Conservation (phyloP, 2,888 invertebrate species). For the Catocala fraxini region DNA sequence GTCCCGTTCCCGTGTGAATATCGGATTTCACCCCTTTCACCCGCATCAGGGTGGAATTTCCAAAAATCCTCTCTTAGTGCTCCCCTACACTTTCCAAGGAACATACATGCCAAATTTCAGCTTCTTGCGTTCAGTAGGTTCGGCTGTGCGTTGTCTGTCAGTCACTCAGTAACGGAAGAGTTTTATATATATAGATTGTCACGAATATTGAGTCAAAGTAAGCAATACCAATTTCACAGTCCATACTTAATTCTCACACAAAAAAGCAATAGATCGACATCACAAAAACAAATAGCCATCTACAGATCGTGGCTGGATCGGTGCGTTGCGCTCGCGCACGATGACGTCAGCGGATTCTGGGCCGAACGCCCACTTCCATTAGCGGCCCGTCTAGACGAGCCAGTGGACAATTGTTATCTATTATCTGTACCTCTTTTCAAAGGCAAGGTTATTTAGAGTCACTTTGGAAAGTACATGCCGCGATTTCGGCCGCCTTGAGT, state of each 20-base stretch:
- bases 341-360: conserved; percentile 73
- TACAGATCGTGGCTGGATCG: conserved; percentile 29
- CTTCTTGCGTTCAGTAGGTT: too few species aligned
- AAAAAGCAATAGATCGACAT: conserved; percentile 6
- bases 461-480: not conserved
- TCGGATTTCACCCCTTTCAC: too few species aligned
- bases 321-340: conserved; percentile 58
- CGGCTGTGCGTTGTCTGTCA: too few species aligned
- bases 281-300: conserved; percentile 23
- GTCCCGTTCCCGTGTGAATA: too few species aligned
- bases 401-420: conserved; percentile 52
- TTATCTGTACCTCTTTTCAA: conserved; percentile 34
- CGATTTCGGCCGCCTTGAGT: too few species aligned
- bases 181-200: not conserved
- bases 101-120: too few species aligned
- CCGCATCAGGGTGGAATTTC: too few species aligned
- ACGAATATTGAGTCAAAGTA: not conserved
- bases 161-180: too few species aligned
- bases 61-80: too few species aligned
- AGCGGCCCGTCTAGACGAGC: conserved; percentile 62
- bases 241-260: conserved; percentile 10
- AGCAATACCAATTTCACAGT: not conserved
- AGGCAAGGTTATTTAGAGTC: conserved; percentile 4
- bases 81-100: too few species aligned
- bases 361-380: conserved; percentile 77